Evolutionary conservation across 2,113 vertebrate genomes (phyloP), one percentile per base, ranked within the genome.

Genomic region (Halichoeres trimaculatus): DNA sequence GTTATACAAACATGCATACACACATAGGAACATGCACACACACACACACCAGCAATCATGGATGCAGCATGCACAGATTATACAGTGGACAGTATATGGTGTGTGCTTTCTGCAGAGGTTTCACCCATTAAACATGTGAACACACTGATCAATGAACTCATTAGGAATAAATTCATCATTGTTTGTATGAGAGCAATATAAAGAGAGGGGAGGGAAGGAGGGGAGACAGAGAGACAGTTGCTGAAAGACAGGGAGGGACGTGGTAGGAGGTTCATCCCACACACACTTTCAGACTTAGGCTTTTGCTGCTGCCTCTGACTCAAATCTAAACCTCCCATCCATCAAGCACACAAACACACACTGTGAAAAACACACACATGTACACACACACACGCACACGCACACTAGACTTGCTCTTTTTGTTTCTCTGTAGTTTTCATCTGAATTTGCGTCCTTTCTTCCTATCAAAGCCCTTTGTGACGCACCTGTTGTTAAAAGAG

Each of bases 261-360:
- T 78, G 81, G 84, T 84, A 74, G 76, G 80, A 86, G 75, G 74
- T 57, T 86, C 92, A 76, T 90, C 93, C 91, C 83, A 93, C 93
- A 93, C 89, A 89, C 81, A 88, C 81, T 91, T 84, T 88, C 90
- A 90, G 80, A 84, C 81, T 83, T 71, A 63, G 70, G 86, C 84
- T 87, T 84, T 74, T 66, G 81, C 75, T 87, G 69, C 75, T 82
- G 89, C 71, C 77, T 81, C 88, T 94, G 93, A 94, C 92, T 94
- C 94, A 94, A 93, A 94, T 57, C 90, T 81, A 89, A 90, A 94
- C 88, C 76, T 81, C 78, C 79, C 85, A 88, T 83, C 51, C 80
- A 87, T 83, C 78, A 70, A 83, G 50, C 47, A 3, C 41, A 45
- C 74, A 64, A 54, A 56, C 50, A 72, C 70, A 56, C 59, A 52